A percentile compares a stretch with the other conserved stretches of the same genome.
phyloP scores from a whole-genome alignment of 2,888 invertebrate genomes.

The Eupithecia subfuscata region DNA sequence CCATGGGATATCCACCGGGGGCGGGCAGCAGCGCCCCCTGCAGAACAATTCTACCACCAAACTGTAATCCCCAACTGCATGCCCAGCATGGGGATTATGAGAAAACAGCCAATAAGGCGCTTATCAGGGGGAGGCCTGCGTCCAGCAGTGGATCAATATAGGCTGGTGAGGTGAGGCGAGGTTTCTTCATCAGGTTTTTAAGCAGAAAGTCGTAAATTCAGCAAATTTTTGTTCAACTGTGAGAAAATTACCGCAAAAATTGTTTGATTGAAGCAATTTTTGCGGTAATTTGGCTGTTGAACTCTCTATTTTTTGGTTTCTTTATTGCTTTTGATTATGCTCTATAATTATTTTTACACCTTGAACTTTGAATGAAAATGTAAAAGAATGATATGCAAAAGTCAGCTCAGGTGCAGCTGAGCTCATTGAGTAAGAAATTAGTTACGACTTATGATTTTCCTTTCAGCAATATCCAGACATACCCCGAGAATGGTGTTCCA shows the following conservation, averaged over 20 bases:
- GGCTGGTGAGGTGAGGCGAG: no score
- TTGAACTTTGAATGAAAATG: neutral
- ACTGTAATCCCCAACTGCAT: no score
- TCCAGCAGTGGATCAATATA: no score
- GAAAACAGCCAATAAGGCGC: no score
- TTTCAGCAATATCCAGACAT: slow-evolving; percentile 60
- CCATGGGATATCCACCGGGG: no score
- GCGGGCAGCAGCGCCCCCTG: no score
- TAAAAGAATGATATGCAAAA: neutral
- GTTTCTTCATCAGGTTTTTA: neutral
- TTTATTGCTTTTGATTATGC: neutral
- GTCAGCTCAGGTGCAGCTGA: neutral
- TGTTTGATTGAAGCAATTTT: no score
- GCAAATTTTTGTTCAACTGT: neutral
- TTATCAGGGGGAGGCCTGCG: no score
- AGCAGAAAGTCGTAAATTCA: neutral
- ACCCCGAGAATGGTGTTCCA: slow-evolving; percentile 63
- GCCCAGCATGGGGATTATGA: no score
- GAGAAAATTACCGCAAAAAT: neutral
- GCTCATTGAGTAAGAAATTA: neutral
- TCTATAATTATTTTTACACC: neutral
- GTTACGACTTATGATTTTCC: neutral
- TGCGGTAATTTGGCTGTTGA: no score
- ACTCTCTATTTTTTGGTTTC: no score
- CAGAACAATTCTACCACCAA: no score